Evolutionary conservation across 2,113 vertebrate genomes (phyloP).

Genomic region (Sterna hirundo): DNA sequence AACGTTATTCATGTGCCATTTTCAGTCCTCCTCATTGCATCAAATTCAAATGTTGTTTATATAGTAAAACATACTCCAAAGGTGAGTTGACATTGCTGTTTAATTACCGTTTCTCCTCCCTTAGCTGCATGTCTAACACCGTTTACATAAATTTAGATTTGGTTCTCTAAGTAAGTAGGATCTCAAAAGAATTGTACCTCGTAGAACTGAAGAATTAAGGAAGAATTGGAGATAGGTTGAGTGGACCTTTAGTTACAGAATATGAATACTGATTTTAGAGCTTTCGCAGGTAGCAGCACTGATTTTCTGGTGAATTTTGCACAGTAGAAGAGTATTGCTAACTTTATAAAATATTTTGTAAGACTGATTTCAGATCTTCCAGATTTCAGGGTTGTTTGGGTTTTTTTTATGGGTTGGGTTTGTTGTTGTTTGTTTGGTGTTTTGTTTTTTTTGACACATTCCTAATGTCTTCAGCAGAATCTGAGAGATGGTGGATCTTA

Average conservation of each 20-base stretch:
- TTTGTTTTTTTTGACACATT: neutral
- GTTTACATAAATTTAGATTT: neutral
- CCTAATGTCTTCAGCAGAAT: neutral
- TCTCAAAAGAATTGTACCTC: neutral
- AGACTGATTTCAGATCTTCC: constrained; percentile 30
- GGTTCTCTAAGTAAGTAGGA: neutral
- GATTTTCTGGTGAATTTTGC: constrained; percentile 50
- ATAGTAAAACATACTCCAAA: neutral
- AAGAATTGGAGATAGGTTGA: neutral
- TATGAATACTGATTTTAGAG: neutral
- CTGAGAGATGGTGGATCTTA: neutral
- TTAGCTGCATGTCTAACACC: neutral
- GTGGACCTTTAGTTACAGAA: neutral
- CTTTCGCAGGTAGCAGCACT: neutral
- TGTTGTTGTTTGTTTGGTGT: neutral
- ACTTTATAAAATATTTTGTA: constrained; percentile 3
- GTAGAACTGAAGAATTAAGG: neutral
- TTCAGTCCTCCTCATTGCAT: neutral
- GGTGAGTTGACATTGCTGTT: constrained; percentile 3
- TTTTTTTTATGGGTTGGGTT: neutral
- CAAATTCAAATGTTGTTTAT: neutral
- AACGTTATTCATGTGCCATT: neutral
- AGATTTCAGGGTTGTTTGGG: neutral
- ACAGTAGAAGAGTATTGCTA: constrained; percentile 13
- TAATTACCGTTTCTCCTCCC: neutral